Base-by-base conservation (phyloP, 2,797 vertebrate species). In the Kryptolebias ocellatus region DNA sequence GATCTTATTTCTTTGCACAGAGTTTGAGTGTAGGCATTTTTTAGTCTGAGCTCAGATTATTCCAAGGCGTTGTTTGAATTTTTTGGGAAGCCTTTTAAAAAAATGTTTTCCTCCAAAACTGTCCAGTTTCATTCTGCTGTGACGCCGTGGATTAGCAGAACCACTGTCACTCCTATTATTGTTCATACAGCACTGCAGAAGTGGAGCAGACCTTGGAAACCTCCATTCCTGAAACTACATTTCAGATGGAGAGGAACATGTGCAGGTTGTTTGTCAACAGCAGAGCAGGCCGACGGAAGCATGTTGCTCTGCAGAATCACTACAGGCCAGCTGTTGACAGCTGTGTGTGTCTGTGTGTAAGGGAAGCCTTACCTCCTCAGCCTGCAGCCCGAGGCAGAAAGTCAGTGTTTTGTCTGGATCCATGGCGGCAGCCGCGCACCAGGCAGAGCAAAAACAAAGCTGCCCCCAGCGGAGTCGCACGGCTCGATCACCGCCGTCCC, bases 401-500 rank as follows among this genome's bases (percentile, higher is more conserved):
- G 87, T 92, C 87, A 92, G 56, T 56, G 84, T 88, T 50, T 92
- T 92, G 84, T 93, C 90, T 56, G 90, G 90, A 88, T 94, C 93
- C 93, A 94, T 93, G 76, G 66, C 76, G 74, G 67, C 18, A 61
- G 78, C 14, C 53, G 78, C 64, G 62, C 34, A 72, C 71, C 78
- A 76, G 79, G 72, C 74, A 63, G 68, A 68, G 79, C 75, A 24
- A 24, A 24, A 24, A 24, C 20, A 24, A 24, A 24, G 20, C 20
- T 24, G 20, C 1, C 20, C 14, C 79, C 63, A 45, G 61, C 64
- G 9, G 2, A 10, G 9, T 10, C 9, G 8, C 81, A 83, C 70
- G 63, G 60, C 78, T 82, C 86, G 86, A 84, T 91, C 86, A 77
- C 85, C 70, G 78, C 78, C 81, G 89, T 71, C 87, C 86, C 83